These are phyloP conservation scores for Chrysemys picta DNA, from an alignment of 2,113 vertebrate genomes.

Conservation along the genomic window DNA sequence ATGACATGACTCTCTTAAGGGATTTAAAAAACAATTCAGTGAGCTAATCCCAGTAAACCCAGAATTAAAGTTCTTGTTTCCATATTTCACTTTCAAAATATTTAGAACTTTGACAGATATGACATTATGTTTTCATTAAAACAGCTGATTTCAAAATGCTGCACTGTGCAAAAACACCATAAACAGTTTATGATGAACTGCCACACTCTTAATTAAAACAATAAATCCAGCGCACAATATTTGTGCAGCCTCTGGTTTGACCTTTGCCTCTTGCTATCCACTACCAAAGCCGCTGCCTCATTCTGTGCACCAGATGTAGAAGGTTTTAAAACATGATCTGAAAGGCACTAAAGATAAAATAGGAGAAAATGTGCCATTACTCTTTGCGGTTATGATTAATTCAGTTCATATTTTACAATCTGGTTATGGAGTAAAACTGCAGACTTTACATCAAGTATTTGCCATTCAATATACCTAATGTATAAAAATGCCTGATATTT, in stretches of 20 bases:
- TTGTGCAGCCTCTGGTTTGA: slow-evolving; percentile 87
- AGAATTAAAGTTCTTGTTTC: slow-evolving; percentile 88
- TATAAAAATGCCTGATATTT: slow-evolving; percentile 83
- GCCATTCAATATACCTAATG: slow-evolving; percentile 82
- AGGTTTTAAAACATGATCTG: slow-evolving; percentile 86
- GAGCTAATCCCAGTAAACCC: slow-evolving; percentile 85
- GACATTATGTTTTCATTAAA: slow-evolving; percentile 90
- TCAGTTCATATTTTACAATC: slow-evolving; percentile 92
- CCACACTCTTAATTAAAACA: slow-evolving; percentile 93
- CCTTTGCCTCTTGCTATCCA: slow-evolving; percentile 89
- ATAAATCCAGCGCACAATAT: slow-evolving; percentile 91
- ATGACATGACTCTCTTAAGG: slow-evolving; percentile 80
- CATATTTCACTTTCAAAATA: slow-evolving; percentile 90
- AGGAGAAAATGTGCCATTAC: slow-evolving; percentile 87
- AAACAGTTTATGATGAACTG: slow-evolving; percentile 95
- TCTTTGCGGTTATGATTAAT: slow-evolving; percentile 90
- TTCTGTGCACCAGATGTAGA: slow-evolving; percentile 81
- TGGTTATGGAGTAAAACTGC: slow-evolving; percentile 88
- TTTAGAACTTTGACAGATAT: slow-evolving; percentile 92
- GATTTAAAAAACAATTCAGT: slow-evolving; percentile 83
- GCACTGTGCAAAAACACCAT: slow-evolving; percentile 89
- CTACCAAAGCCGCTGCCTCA: slow-evolving; percentile 81
- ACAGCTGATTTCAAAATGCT: slow-evolving; percentile 89
- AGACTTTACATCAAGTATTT: slow-evolving; percentile 87
- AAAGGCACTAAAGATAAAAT: slow-evolving; percentile 90